Base-by-base conservation (phyloP, 2,113 vertebrate genomes). In the Gorsachius goisagi region DNA sequence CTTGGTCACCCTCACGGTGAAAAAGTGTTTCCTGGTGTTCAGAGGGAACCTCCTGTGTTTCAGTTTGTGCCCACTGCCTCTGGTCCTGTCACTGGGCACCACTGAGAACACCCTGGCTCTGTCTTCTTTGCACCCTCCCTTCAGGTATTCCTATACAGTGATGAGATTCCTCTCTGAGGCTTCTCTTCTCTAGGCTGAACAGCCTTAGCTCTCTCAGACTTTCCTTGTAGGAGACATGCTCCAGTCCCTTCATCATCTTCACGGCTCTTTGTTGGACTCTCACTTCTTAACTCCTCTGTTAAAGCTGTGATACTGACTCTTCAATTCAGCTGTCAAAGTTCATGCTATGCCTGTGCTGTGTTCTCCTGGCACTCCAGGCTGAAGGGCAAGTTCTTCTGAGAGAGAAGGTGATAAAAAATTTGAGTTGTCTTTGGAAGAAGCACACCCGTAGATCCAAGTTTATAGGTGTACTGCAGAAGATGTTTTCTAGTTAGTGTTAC, bases 281-380 rank as follows among this genome's bases (percentile, higher is more conserved):
- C 6, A 28, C 5, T 21, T 74, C 45, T 69, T 18, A 44, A 39
- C 33, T 76, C 30, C n/a, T 82, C 69, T 19, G 30, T 63, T 73
- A 45, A 53, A 90, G 55, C 26, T 74, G 50, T 67, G 55, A 85
- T 26, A 30, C 39, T 19, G 19, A 0, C 49, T 66, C 50, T 72
- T 63, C 18, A 44, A 1, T 59, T 85, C 45, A 47, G 59, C 64
- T 67, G 30, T 58, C 35, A 58, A 2, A 82, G 60, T 84, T 91
- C 1, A 1, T 16, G 30, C 71, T 3, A 1, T 18, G 13, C 66
- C 58, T 71, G 17, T 0, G 0, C n/a, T 68, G 35, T 76, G 59
- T 82, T 91, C 44, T 89, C 37, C 44, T 79, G 88, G 39, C 30
- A 17, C 15, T 63, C 12, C 27, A 55, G 52, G 74, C 47, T 72